These are phyloP conservation scores for Beroe forskalii DNA, from an alignment of 37 sponge, comb jelly and placozoan genomes.

Conservation along the genomic window DNA sequence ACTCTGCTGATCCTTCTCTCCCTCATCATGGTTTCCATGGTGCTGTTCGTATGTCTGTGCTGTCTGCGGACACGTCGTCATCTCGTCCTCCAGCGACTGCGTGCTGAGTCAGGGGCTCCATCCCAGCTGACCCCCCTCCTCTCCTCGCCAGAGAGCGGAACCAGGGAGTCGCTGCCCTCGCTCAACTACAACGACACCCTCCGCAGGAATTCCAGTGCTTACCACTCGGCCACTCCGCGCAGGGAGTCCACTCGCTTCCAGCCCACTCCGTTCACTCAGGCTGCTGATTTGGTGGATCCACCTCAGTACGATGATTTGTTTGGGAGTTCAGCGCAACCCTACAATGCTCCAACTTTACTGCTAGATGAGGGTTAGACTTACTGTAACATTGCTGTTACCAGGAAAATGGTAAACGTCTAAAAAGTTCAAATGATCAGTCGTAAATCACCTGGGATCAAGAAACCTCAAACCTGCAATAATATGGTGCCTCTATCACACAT, in stretches of 20 bases:
- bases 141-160: not conserved
- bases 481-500: too few species aligned
- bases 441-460: too few species aligned
- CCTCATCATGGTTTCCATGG: not conserved
- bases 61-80: not conserved
- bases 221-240: too few species aligned
- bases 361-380: slow-evolving; percentile 2
- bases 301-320: slow-evolving; percentile 54
- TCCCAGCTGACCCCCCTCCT: not conserved
- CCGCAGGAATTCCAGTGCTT: not conserved
- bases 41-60: not conserved
- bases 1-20: not conserved
- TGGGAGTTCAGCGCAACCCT: slow-evolving; percentile 4
- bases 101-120: not conserved
- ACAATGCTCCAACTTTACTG: slow-evolving; percentile 5
- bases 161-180: not conserved
- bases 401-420: too few species aligned
- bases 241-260: too few species aligned
- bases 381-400: too few species aligned
- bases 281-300: not conserved
- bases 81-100: not conserved
- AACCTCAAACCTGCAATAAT: too few species aligned
- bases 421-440: too few species aligned
- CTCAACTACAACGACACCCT: slow-evolving; percentile 13
- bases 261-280: slow-evolving; percentile 52